These are phyloP conservation scores for Cephus pulcher DNA, from an alignment of 2,888 invertebrate species.

Conservation along the genomic window DNA sequence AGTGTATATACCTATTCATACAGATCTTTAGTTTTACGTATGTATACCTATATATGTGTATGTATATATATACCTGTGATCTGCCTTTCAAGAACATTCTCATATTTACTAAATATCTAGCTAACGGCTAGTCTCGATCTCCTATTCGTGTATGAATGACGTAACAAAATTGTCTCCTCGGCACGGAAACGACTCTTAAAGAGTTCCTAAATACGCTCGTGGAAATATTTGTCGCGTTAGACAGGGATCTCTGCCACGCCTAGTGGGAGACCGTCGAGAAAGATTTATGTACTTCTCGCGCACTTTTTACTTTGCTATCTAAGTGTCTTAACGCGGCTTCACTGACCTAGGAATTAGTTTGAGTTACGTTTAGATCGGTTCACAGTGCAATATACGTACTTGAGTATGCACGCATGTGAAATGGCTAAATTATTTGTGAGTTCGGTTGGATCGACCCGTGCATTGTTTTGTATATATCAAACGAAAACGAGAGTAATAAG, in stretches of 20 bases:
- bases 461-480: neutral
- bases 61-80: neutral
- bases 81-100: neutral
- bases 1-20: neutral
- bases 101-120: neutral
- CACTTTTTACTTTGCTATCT: neutral
- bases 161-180: constrained; percentile 20
- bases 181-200: constrained; percentile 9
- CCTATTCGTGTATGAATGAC: constrained; percentile 19
- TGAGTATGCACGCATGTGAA: neutral
- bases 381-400: neutral
- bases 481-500: neutral
- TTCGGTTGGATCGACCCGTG: neutral
- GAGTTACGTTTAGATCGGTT: neutral
- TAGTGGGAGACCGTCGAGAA: neutral
- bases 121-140: constrained; percentile 3
- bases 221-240: neutral
- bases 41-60: neutral
- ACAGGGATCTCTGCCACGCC: neutral
- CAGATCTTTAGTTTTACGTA: neutral
- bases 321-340: neutral
- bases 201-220: neutral
- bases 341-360: neutral
- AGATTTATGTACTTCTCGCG: neutral
- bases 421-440: neutral